phyloP scores from a whole-genome alignment of 1,140 invertebrate genomes.

The Aphelinus certus region DNA sequence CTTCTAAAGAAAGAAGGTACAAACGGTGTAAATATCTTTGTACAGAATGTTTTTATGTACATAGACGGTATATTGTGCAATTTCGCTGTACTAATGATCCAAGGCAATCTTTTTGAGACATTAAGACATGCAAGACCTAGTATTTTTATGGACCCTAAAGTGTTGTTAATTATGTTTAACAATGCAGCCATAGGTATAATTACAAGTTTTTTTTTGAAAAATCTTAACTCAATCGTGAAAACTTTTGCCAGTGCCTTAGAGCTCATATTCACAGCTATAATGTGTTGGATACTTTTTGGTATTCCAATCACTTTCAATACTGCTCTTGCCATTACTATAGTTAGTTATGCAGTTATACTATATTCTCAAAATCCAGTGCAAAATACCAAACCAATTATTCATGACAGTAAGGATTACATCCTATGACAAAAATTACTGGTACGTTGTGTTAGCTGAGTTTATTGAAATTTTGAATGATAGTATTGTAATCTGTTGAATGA shows the following conservation, averaged over 20 bases:
- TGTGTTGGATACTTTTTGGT: conserved; percentile 89
- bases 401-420: background rate
- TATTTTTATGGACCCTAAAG: conserved; percentile 64
- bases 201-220: conserved; percentile 92
- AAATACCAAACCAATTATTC: conserved; percentile 47
- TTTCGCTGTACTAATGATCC: conserved; percentile 72
- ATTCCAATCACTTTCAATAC: conserved; percentile 89
- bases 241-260: conserved; percentile 96
- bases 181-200: conserved; percentile 92
- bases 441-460: no score
- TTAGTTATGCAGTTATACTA: conserved; percentile 83
- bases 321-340: conserved; percentile 82
- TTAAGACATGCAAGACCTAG: conserved; percentile 69
- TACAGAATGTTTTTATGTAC: conserved; percentile 98
- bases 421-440: no score
- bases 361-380: conserved; percentile 91
- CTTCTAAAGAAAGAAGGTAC: conserved; percentile 86
- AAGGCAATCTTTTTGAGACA: conserved; percentile 71
- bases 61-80: conserved; percentile 94
- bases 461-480: no score
- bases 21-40: conserved; percentile 82
- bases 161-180: conserved; percentile 87
- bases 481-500: no score
- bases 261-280: conserved; percentile 88
- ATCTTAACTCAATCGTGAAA: conserved; percentile 94